Conservation (phyloP, 2,113 vertebrate species). For the Ancistrus triradiatus region DNA sequence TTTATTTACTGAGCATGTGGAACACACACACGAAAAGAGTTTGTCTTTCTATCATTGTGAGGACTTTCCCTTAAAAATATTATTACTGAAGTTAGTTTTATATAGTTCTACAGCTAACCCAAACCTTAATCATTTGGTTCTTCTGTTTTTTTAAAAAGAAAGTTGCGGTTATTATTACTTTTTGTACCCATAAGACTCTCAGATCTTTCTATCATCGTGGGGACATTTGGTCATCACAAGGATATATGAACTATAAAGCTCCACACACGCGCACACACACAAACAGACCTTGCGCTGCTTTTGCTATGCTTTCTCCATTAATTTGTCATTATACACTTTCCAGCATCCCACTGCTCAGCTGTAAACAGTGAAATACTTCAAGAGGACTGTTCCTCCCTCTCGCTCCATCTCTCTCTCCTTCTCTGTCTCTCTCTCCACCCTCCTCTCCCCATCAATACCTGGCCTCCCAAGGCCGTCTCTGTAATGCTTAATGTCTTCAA, state of each 20-base stretch:
- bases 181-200: too few species aligned
- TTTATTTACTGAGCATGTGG: constrained; percentile 71
- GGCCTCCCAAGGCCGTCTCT: constrained; percentile 26
- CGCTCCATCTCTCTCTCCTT: constrained; percentile 27
- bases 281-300: constrained; percentile 56
- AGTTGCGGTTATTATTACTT: too few species aligned
- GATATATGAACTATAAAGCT: too few species aligned
- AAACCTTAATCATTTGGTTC: too few species aligned
- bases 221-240: too few species aligned
- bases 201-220: too few species aligned
- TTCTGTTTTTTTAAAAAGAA: too few species aligned
- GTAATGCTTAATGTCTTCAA: constrained; percentile 43
- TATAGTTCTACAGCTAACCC: too few species aligned
- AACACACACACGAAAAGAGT: too few species aligned
- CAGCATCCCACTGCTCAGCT: constrained; percentile 31
- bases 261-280: background rate
- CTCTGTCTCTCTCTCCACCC: constrained; percentile 1
- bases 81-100: too few species aligned
- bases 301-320: constrained; percentile 57
- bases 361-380: constrained; percentile 41
- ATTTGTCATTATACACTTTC: constrained; percentile 44
- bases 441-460: constrained; percentile 26
- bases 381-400: constrained; percentile 19
- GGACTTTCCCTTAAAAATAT: too few species aligned
- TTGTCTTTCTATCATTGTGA: too few species aligned